These are phyloP conservation scores for Spilarctia lutea DNA, from an alignment of 2,888 invertebrate species.

Conservation along the genomic window DNA sequence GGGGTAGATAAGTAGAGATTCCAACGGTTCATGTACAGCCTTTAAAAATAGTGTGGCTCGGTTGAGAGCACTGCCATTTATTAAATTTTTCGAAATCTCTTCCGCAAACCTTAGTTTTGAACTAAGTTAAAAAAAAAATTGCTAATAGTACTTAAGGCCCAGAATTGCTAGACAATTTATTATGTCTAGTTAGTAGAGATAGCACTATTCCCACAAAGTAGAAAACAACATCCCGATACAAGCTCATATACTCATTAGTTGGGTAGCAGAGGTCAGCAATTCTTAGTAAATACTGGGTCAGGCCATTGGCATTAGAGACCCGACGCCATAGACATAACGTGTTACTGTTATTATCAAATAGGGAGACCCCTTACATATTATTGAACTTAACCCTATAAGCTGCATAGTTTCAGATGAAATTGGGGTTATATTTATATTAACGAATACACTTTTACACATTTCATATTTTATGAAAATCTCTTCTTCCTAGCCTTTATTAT, in stretches of 20 bases:
- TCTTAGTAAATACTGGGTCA: constrained; percentile 19
- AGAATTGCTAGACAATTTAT: background rate
- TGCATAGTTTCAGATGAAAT: background rate
- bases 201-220: background rate
- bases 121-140: background rate
- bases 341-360: constrained; percentile 19
- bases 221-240: constrained; percentile 4
- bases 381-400: background rate
- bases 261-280: constrained; percentile 18
- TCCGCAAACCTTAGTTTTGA: background rate
- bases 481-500: no score
- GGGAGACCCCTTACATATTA: constrained; percentile 5
- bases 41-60: no score
- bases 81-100: no score
- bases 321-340: constrained; percentile 14
- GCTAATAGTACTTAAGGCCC: no score
- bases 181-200: background rate
- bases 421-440: background rate
- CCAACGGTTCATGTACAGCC: no score
- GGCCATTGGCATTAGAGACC: constrained; percentile 10
- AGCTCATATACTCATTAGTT: constrained; percentile 17
- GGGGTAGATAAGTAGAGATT: no score
- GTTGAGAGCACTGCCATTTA: no score
- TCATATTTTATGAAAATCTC: no score
- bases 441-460: no score